Conservation (phyloP, 1,140 invertebrate species). For the Philopotamus ludificatus region DNA sequence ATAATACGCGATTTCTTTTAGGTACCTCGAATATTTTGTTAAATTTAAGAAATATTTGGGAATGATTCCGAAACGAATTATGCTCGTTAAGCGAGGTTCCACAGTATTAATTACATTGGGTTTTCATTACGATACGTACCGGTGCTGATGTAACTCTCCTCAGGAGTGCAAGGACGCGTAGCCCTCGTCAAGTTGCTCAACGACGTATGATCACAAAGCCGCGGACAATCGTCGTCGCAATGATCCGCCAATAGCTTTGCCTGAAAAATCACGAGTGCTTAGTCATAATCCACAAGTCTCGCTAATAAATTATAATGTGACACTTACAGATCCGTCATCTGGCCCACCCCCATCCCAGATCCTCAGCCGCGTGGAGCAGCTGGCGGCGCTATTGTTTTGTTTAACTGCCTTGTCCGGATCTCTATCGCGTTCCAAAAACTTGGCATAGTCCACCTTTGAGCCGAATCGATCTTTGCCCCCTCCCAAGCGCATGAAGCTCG, state of each 20-base stretch:
- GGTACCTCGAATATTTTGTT: too few species aligned
- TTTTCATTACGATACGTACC: constrained; percentile 48
- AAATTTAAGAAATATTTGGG: too few species aligned
- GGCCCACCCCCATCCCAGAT: constrained; percentile 62
- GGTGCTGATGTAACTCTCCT: constrained; percentile 77
- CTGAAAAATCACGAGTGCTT: too few species aligned
- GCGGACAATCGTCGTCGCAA: constrained; percentile 72
- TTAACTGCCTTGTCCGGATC: constrained; percentile 21
- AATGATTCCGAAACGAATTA: too few species aligned
- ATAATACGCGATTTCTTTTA: too few species aligned
- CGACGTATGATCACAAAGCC: constrained; percentile 78
- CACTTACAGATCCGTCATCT: constrained; percentile 42
- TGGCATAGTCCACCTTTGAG: constrained; percentile 36
- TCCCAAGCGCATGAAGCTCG: neutral
- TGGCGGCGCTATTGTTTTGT: constrained; percentile 40
- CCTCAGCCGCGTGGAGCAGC: constrained; percentile 60
- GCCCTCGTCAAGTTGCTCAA: constrained; percentile 70
- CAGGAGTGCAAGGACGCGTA: constrained; percentile 70
- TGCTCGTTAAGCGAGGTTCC: too few species aligned
- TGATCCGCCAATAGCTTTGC: constrained; percentile 59
- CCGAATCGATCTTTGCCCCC: constrained; percentile 32
- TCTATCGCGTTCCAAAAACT: constrained; percentile 28
- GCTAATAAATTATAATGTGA: too few species aligned
- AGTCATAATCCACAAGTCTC: too few species aligned
- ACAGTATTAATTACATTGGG: neutral